Base-by-base conservation (phyloP, 2,888 invertebrate species). In the Unio delphinus region DNA sequence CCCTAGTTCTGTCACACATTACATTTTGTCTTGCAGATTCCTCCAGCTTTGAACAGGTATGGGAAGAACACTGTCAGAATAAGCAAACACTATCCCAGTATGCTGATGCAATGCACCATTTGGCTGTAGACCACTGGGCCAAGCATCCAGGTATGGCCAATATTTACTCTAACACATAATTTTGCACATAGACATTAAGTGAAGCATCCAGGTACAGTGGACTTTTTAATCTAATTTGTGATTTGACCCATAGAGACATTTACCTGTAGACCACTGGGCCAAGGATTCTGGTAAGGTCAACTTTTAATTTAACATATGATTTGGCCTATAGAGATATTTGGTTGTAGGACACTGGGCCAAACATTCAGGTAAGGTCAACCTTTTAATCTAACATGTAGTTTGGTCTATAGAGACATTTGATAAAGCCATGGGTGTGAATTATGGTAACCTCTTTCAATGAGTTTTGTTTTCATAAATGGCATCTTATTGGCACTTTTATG, bases 101-200 rank as follows among this genome's bases (percentile, higher is more conserved):
- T 81, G 88, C 89, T 6, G 81, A 83, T 67, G 88, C 88, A 56
- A 89, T 89, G 89, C 85, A 87, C 59, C 81, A 82, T 20, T 75
- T 89, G 64, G 89, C 89, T 17, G 77, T 78, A 15, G 84, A 88
- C 45, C 85, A 89, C 68, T 89, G 89, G 89, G 71, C 83, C 15
- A 75, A 78, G 71, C 76, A 82, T 55, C 80, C 73, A 61, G 77
- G 77, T 77, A 70, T 34, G 34, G 34, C 8, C 34, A 34, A 7
- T 8, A 1, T 7, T 34, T 34, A 34, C 7, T 34, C 8, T 34
- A 34, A 34, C 34, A 34, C 34, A 34, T 34, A 34, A 63, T 20
- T 55, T 61, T 26, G n/a, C n/a, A 7, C n/a, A 65, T 23, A 55
- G 5, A 54, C 20, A 58, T 6, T 58, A 8, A 8, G 34, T 8